Percentiles rank a stretch among this genome's conserved stretches.
These are phyloP conservation scores for Nothocercus julius DNA, from an alignment of 2,113 vertebrate species.

Conservation along the genomic window DNA sequence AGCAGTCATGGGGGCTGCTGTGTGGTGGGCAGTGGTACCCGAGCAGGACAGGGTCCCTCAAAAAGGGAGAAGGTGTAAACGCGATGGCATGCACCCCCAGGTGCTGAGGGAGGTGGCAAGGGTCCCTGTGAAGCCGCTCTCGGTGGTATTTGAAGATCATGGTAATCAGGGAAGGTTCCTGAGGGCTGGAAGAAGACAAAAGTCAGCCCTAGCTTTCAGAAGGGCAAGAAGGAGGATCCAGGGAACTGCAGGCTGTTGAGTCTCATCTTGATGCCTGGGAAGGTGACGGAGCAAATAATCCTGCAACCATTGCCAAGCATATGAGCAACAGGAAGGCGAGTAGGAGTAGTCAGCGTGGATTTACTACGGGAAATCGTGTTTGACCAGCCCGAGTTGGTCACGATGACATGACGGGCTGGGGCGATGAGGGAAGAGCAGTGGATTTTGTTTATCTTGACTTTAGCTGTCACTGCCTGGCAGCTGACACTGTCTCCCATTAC, in stretches of 20 bases:
- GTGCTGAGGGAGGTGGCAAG: not conserved
- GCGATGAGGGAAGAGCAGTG: not conserved
- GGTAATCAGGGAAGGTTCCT: accelerated
- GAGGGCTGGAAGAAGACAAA: not conserved
- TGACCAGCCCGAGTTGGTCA: not conserved
- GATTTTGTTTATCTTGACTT: not conserved
- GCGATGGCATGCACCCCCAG: accelerated
- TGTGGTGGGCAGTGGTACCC: not conserved
- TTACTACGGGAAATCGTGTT: not conserved
- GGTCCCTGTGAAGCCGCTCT: not conserved
- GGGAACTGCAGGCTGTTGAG: not conserved
- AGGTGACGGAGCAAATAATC: not conserved
- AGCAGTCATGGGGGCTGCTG: accelerated
- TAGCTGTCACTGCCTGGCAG: not conserved
- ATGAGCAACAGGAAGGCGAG: not conserved
- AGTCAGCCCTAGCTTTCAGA: not conserved
- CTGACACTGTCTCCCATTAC: not conserved
- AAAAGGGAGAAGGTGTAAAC: not conserved
- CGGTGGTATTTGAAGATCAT: accelerated
- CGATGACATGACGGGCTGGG: not conserved
- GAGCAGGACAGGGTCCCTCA: not conserved
- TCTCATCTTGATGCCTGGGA: not conserved
- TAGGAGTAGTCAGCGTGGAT: not conserved
- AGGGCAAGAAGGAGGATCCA: not conserved
- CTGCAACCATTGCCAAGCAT: accelerated